phyloP scores from a whole-genome alignment of 2,113 vertebrate genomes.

The Dromaius novaehollandiae region DNA sequence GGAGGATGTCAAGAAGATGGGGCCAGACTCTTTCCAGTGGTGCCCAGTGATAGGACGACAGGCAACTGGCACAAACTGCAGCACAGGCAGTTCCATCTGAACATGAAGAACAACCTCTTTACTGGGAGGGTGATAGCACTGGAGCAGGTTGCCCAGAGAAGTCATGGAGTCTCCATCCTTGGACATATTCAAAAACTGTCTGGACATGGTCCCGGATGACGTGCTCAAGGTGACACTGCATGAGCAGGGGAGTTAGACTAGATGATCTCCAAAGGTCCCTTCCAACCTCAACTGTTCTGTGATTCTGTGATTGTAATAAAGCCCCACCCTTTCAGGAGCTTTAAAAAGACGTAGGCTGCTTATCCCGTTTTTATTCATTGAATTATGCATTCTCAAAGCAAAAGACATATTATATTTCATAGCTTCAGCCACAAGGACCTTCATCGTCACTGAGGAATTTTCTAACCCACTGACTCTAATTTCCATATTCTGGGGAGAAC shows the following conservation, averaged over 20 bases:
- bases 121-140: too few species aligned
- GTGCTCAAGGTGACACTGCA: too few species aligned
- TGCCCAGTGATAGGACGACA: background rate
- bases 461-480: slow-evolving; percentile 51
- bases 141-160: too few species aligned
- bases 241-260: background rate
- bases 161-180: background rate
- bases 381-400: slow-evolving; percentile 19
- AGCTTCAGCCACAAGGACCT: slow-evolving; percentile 39
- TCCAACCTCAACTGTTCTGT: background rate
- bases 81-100: too few species aligned
- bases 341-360: background rate
- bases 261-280: background rate
- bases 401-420: slow-evolving; percentile 32
- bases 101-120: too few species aligned
- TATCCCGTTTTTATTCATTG: slow-evolving; percentile 51
- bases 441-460: slow-evolving; percentile 34
- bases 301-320: background rate
- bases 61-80: background rate
- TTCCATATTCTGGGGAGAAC: slow-evolving; percentile 37
- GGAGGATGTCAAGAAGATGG: background rate
- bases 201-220: background rate
- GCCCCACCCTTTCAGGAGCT: background rate
- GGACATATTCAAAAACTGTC: background rate
- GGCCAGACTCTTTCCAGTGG: background rate